A percentile compares a stretch with the other conserved stretches of the same genome.
Evolutionary conservation across 2,797 vertebrate genomes (phyloP).

Genomic region (Threskiornis aethiopicus): DNA sequence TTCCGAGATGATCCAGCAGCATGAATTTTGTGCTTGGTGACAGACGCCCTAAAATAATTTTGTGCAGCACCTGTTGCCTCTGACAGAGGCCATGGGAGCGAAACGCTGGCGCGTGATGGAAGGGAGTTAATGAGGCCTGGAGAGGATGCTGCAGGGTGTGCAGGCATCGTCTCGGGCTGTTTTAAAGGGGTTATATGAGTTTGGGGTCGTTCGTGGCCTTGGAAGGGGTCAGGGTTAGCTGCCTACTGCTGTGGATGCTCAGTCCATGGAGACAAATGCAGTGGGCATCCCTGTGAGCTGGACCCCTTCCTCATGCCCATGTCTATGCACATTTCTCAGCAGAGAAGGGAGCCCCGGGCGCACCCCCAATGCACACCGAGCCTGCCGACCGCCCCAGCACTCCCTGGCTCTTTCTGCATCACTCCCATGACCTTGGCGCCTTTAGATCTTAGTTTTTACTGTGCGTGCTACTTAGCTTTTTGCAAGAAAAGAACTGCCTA

Average conservation of each 20-base stretch:
- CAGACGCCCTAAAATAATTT: background rate
- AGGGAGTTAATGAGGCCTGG: background rate
- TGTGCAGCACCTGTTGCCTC: background rate
- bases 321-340: background rate
- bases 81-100: background rate
- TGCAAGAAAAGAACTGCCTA: background rate
- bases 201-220: background rate
- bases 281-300: background rate
- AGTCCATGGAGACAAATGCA: background rate
- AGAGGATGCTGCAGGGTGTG: background rate
- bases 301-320: background rate
- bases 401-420: background rate
- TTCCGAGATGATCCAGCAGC: background rate
- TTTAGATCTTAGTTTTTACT: background rate
- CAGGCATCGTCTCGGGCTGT: background rate
- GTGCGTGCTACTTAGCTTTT: background rate
- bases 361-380: background rate
- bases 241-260: background rate
- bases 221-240: background rate
- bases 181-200: background rate
- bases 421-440: background rate
- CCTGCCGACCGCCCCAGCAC: background rate
- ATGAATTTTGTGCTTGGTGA: background rate
- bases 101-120: background rate
- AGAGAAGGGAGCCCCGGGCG: background rate